These are phyloP conservation scores for Drosophila tropicalis DNA, from an alignment of 1,140 invertebrate species.

Conservation along the genomic window DNA sequence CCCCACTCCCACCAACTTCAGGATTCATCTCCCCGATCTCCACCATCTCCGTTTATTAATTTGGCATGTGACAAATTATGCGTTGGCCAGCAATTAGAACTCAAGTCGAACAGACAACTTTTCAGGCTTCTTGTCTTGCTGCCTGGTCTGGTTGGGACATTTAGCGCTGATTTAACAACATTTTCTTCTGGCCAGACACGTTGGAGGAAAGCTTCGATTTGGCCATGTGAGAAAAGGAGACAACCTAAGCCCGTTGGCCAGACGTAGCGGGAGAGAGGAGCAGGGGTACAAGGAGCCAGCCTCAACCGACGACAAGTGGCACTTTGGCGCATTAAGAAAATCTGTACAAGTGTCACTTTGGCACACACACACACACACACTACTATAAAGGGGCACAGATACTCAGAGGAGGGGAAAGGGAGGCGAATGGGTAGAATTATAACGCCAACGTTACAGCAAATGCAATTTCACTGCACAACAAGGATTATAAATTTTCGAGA, in stretches of 20 bases:
- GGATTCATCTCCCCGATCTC: background rate
- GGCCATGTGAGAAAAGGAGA: background rate
- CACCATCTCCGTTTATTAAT: conserved; percentile 63
- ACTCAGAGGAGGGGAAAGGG: conserved; percentile 10
- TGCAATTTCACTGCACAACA: conserved; percentile 68
- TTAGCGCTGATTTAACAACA: conserved; percentile 77
- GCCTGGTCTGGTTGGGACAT: conserved; percentile 18
- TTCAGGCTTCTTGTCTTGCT: conserved; percentile 36
- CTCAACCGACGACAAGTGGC: conserved; percentile 79
- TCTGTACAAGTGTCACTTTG: conserved; percentile 82
- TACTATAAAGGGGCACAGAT: no score
- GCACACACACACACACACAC: conserved; percentile 52
- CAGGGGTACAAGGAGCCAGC: conserved; percentile 29
- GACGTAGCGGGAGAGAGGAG: background rate
- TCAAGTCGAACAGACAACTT: conserved; percentile 59
- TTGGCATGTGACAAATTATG: conserved; percentile 80
- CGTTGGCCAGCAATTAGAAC: conserved; percentile 77
- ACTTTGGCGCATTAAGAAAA: conserved; percentile 81
- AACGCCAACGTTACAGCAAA: conserved; percentile 68
- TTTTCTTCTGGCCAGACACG: conserved; percentile 62
- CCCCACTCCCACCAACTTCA: background rate
- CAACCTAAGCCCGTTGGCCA: background rate
- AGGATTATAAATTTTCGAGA: conserved; percentile 69
- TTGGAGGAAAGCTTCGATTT: conserved; percentile 71
- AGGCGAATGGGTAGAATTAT: conserved; percentile 62